Conservation (phyloP, 2,797 vertebrate genomes). For the Gadopsis bispinosus region DNA sequence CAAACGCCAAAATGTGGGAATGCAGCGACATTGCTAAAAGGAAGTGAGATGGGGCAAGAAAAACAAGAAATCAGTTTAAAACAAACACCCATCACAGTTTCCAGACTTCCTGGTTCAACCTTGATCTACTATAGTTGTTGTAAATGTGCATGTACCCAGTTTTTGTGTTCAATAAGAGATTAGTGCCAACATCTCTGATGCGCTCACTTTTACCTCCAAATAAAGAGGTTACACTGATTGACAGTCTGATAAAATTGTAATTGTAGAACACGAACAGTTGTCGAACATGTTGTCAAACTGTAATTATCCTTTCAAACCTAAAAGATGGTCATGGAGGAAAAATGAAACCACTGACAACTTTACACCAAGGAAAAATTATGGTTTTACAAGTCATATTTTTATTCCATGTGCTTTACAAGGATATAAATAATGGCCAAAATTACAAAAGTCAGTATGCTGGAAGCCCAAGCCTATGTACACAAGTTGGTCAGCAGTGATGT, state of each 20-base stretch:
- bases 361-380: conserved; percentile 65
- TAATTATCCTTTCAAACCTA: not conserved
- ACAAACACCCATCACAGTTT: no score
- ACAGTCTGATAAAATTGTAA: no score
- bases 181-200: not conserved
- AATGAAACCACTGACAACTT: conserved; percentile 39
- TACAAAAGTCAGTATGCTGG: conserved; percentile 99
- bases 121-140: not conserved
- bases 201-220: not conserved
- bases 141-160: not conserved
- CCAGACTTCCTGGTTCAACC: no score
- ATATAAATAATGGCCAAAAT: conserved; percentile 99
- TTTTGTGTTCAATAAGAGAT: not conserved
- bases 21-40: not conserved
- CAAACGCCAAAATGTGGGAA: not conserved
- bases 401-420: conserved; percentile 98
- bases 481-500: conserved; percentile 92
- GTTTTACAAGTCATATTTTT: conserved; percentile 97
- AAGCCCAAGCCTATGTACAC: conserved; percentile 99
- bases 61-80: not conserved
- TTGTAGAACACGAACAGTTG: no score
- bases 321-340: not conserved
- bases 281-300: not conserved
- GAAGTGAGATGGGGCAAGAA: not conserved
- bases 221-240: not conserved